Base-by-base conservation (phyloP, 2,888 invertebrate species). In the Calameuta pallipes region DNA sequence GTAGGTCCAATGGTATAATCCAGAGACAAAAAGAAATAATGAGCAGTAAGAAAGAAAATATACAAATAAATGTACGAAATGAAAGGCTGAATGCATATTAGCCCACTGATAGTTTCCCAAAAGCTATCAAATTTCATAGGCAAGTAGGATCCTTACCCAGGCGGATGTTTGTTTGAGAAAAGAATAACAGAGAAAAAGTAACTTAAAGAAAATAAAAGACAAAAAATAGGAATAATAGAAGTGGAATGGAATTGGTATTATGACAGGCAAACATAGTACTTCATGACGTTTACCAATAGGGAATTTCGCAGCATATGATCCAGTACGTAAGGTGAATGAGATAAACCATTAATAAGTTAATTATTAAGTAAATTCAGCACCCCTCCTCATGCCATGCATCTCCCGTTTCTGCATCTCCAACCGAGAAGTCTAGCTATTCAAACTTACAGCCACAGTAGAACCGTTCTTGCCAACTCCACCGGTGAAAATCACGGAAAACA, bases 391-490 rank as follows among this genome's bases (percentile, higher is more conserved):
- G 91, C 91, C 91, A 91, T 91, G 91, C 91, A 85, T 87, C 83
- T 87, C 88, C 89, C 89, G 81, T 83, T 86, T 71, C 76, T 76
- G 82, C 81, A 82, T 81, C 82, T 77, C 81, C 81, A 82, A 76
- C 75, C 76, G 75, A 76, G 56, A 78, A 82, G 81, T 84, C 86
- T 76, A 78, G 36, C 76, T 78, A 78, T 71, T 78, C 84, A 80
- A 88, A 91, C 97, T 97, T 96, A 99, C 98, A 93, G 99, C 99
- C 89, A 98, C 98, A 85, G 99, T 98, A 88, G 99, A 99, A 93
- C 98, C 98, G 94, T 99, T 99, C 94, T 98, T 99, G 91, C 99
- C 99, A 91, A 97, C 96, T 92, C 99, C 99, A 92, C 98, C 97
- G 92, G 94, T 94, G 91, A 93, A 93, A 90, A 94, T 93, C 88